Conservation (phyloP, 2,113 vertebrate genomes). For the Pluvianellus socialis region DNA sequence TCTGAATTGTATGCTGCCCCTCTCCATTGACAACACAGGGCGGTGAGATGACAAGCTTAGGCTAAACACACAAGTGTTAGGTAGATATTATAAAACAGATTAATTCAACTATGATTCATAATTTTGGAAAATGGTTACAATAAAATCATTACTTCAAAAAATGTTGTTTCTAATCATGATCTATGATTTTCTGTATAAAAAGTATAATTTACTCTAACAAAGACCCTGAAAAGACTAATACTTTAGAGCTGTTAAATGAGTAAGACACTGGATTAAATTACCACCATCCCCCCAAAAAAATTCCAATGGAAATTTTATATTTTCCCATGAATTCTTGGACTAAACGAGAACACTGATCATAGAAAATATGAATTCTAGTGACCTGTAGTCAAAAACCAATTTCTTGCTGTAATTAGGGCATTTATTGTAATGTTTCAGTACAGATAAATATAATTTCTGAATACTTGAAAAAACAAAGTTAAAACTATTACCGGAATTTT, state of each 20-base stretch:
- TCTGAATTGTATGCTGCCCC: background rate
- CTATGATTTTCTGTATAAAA: background rate
- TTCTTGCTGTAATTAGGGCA: background rate
- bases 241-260: background rate
- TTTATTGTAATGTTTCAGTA: background rate
- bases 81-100: background rate
- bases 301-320: background rate
- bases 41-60: background rate
- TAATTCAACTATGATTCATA: background rate
- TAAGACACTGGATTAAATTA: background rate
- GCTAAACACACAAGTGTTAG: background rate
- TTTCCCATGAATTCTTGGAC: background rate
- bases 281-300: rapidly evolving
- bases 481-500: background rate
- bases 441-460: background rate
- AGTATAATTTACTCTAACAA: background rate
- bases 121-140: background rate
- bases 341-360: background rate
- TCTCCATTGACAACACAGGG: background rate
- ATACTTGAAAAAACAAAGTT: background rate
- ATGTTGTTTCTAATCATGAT: background rate
- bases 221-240: background rate
- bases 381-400: background rate
- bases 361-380: background rate
- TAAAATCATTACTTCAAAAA: background rate